These are phyloP conservation scores for Anniella stebbinsi DNA, from an alignment of 2,797 vertebrate species.

Conservation along the genomic window DNA sequence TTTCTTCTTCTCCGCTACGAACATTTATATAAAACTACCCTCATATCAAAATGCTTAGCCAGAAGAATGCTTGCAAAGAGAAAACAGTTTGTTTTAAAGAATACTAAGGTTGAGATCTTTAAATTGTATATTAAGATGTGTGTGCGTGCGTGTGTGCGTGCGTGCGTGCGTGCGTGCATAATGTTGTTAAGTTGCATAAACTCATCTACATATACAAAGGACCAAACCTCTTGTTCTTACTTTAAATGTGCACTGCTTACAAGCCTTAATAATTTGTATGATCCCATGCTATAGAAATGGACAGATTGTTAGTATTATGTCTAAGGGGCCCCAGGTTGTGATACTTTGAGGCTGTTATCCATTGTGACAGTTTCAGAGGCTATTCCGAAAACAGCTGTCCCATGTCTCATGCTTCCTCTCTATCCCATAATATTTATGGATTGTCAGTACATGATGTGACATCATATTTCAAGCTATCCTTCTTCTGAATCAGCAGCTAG, in stretches of 20 bases:
- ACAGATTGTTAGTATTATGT: neutral
- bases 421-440: neutral
- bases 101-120: neutral
- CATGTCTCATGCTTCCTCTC: neutral
- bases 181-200: neutral
- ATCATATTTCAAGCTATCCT: neutral
- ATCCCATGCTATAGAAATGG: neutral
- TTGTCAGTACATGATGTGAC: neutral
- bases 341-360: neutral
- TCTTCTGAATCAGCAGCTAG: neutral
- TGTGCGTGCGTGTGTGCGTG: too few relatives aligned
- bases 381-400: neutral
- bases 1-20: constrained; percentile 12
- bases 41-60: constrained; percentile 10
- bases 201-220: neutral
- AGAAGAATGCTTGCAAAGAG: constrained; percentile 7
- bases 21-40: neutral
- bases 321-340: neutral
- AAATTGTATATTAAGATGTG: neutral
- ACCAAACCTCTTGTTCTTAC: neutral
- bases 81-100: constrained; percentile 37
- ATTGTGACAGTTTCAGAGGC: neutral
- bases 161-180: too few relatives aligned
- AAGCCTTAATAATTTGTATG: neutral
- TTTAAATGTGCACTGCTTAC: neutral